Base-by-base conservation (phyloP, 1,140 invertebrate species). In the Matsumurasca onukii region DNA sequence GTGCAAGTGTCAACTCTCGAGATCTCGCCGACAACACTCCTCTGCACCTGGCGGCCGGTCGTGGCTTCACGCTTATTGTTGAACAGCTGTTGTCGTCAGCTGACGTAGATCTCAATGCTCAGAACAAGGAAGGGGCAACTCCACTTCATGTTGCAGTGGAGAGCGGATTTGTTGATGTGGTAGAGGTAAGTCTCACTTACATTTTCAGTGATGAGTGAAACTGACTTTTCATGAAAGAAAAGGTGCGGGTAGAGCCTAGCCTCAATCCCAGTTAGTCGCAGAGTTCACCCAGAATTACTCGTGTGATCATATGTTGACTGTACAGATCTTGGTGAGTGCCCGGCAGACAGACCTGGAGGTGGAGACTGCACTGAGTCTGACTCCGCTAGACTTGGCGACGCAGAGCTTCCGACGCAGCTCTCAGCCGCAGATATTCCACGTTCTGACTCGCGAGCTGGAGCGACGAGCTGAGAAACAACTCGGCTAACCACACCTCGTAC, bases 61-160 rank as follows among this genome's bases (percentile, higher is more conserved):
- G 78, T 22, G 80, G 80, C n/a, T 80, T 79, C 66, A 74, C 76
- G 63, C 75, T 77, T 29, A 76, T 78, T 0, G 80, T 80, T 3
- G 76, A 75, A 15, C 31, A 77, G 2, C 64, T 81, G 13, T 71
- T 80, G 0, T 77, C 74, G 0, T 77, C 75, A 0, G 75, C 74
- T 0, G 34, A 76, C 25, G 70, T 75, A 0, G 74, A 79, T 29
- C 59, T 81, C 12, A 79, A 81, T 49, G 75, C 76, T 27, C 69
- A 71, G 1, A 82, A 82, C 62, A 67, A 74, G 2, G 79, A 80
- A 15, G 79, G 78, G 0, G 68, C 78, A 24, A 81, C 79, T 0
- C 73, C 80, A 0, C 71, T 82, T 0, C 79, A 80, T 66, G 76
- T 81, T 12, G 80, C 80, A 13, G 77, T 80, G 0, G 80, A 81